Evolutionary conservation across 1,140 invertebrate species (phyloP), one percentile per base, ranked within the genome.

Genomic region (Sinonovacula constricta): DNA sequence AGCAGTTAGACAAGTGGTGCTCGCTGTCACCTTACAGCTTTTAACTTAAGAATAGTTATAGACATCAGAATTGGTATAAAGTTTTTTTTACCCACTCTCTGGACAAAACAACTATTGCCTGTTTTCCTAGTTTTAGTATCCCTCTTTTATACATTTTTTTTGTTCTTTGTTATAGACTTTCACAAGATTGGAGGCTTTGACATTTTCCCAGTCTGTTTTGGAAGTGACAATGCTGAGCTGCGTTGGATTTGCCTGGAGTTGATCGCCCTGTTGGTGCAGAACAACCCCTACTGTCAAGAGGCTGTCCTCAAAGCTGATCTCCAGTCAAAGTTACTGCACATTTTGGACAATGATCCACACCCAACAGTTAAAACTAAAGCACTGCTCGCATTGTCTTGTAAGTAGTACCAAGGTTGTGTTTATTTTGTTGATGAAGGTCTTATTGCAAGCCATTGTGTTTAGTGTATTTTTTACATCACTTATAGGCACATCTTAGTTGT

Each of bases 131-230:
- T n/a, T n/a, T n/a, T n/a, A n/a, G n/a, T n/a, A n/a, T n/a, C n/a
- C n/a, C n/a, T n/a, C n/a, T n/a, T n/a, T n/a, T n/a, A n/a, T 96
- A 1, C 95, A 94, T 89, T 95, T 95, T 68, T 86, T 95, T 34
- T 96, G 95, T 74, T 95, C 95, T 95, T 83, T 87, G 88, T 81
- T 4, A 22, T 34, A 94, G 94, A 96, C 92, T 96, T 96, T 87
- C 94, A 94, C 83, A 96, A 96, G 91, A 93, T 96, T 82, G 95
- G 94, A 7, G 95, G 95, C 0, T 95, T 95, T 85, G 89, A 92
- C 0, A 92, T 95, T 53, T 92, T 96, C 54, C 91, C 93, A 0
- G 89, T 93, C 0, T 94, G 95, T 84, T 89, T 95, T 28, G 92
- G 93, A 77, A 94, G 93, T 66, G 88, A 92, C 3, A 93, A 94